A percentile compares a stretch with the other conserved stretches of the same genome.
phyloP scores from a whole-genome alignment of 53 echinoderm and acorn worm genomes.

The Antedon mediterranea region DNA sequence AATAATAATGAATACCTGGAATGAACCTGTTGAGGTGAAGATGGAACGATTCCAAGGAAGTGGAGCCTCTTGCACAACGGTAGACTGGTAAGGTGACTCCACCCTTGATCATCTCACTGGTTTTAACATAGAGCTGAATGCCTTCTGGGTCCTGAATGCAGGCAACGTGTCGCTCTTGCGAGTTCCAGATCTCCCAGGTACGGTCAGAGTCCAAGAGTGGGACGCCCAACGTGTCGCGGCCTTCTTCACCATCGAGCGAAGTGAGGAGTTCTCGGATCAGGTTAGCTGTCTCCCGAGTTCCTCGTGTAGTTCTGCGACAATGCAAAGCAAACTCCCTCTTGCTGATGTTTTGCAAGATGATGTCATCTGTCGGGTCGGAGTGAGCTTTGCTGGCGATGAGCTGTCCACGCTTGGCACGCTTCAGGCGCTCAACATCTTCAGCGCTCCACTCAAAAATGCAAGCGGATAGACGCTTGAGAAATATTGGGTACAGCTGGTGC shows the following conservation, averaged over 20 bases:
- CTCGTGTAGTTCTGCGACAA: conserved; percentile 12
- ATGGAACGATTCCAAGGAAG: conserved; percentile 55
- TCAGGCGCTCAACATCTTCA: conserved; percentile 10
- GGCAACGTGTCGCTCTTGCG: conserved; percentile 34
- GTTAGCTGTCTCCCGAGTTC: conserved; percentile 23
- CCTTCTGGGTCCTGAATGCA: conserved; percentile 30
- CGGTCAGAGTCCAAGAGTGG: not conserved
- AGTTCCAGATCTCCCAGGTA: conserved; percentile 7
- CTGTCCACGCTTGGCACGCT: not conserved
- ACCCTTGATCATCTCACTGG: conserved; percentile 23
- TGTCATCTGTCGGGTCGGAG: not conserved
- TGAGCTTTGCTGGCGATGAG: not conserved
- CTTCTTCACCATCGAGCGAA: conserved; percentile 25
- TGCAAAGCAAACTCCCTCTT: conserved; percentile 3
- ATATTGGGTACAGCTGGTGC: conserved; percentile 39
- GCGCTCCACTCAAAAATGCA: conserved; percentile 15
- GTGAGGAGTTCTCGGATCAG: conserved; percentile 30
- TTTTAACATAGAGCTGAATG: conserved; percentile 37
- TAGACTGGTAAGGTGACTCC: conserved; percentile 27
- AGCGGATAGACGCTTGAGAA: conserved; percentile 24
- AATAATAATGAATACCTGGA: conserved; percentile 53
- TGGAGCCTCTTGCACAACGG: conserved; percentile 46
- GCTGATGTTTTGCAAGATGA: not conserved
- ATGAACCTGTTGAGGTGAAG: conserved; percentile 45
- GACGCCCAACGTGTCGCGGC: conserved; percentile 44